phyloP scores from a whole-genome alignment of 2,888 invertebrate species.

The Eulithis testata region DNA sequence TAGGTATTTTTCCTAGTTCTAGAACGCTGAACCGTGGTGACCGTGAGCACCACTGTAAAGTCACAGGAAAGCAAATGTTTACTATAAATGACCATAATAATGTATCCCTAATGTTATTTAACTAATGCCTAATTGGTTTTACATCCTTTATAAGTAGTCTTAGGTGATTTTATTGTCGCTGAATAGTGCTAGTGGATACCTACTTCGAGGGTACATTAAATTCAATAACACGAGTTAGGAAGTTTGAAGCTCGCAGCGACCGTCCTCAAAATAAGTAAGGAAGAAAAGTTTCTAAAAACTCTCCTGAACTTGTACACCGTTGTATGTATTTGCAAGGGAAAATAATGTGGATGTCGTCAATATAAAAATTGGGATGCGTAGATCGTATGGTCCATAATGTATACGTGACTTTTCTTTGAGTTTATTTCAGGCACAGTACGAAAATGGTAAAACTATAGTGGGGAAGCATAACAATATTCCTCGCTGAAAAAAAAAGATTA shows the following conservation, averaged over 20 bases:
- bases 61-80: too few relatives aligned
- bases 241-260: conserved; percentile 81
- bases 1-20: too few relatives aligned
- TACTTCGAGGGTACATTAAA: conserved; percentile 75
- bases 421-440: conserved; percentile 22
- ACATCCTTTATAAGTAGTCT: not conserved
- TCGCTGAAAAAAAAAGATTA: too few relatives aligned
- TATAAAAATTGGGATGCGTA: conserved; percentile 47
- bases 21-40: too few relatives aligned
- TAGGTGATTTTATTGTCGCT: conserved; percentile 71
- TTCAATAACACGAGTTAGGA: conserved; percentile 83
- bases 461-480: not conserved
- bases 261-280: conserved; percentile 82
- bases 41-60: too few relatives aligned
- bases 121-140: too few relatives aligned
- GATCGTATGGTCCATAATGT: conserved; percentile 30
- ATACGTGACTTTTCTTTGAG: conserved; percentile 38
- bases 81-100: too few relatives aligned
- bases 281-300: conserved; percentile 79
- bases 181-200: conserved; percentile 67
- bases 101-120: too few relatives aligned
- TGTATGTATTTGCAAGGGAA: conserved; percentile 69
- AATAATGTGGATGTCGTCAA: conserved; percentile 53
- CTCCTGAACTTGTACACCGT: conserved; percentile 70
- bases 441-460: not conserved